Evolutionary conservation across 2,797 vertebrate genomes (phyloP).

Genomic region (Hyperoplus lanceolatus): DNA sequence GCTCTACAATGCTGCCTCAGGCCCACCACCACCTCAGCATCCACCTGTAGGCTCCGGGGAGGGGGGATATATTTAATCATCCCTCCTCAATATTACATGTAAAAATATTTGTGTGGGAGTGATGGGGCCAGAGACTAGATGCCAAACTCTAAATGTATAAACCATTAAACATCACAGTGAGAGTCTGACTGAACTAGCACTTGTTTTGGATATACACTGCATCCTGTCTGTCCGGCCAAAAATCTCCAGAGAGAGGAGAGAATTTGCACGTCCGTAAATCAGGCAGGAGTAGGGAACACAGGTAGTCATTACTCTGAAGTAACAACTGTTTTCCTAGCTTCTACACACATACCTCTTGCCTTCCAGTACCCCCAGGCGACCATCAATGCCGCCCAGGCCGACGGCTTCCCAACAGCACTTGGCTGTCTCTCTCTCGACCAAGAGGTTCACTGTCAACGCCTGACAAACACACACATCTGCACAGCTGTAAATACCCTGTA

Average conservation of each 20-base stretch:
- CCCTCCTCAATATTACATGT: too few species aligned
- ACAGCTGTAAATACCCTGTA: constrained; percentile 80
- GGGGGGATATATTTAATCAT: too few species aligned
- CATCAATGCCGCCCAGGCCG: constrained; percentile 73
- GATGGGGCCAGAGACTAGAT: too few species aligned
- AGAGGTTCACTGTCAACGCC: constrained; percentile 76
- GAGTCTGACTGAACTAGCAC: constrained; percentile 8
- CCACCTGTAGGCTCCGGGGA: too few species aligned
- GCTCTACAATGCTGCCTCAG: too few species aligned
- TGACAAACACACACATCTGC: constrained; percentile 86
- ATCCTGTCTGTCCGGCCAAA: constrained; percentile 62
- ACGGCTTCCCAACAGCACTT: constrained; percentile 54
- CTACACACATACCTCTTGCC: constrained; percentile 74
- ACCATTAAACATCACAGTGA: too few species aligned
- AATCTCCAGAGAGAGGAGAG: constrained; percentile 57
- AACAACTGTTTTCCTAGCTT: constrained; percentile 84
- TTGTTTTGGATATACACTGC: constrained; percentile 45
- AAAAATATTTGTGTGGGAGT: too few species aligned
- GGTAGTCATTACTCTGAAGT: constrained; percentile 83
- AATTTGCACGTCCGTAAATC: constrained; percentile 79
- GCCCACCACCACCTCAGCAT: too few species aligned
- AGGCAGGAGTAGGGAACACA: constrained; percentile 54
- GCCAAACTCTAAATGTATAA: too few species aligned
- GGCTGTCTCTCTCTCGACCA: constrained; percentile 46
- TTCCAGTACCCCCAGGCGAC: constrained; percentile 70